Evolutionary conservation across 1,140 invertebrate genomes (phyloP).

Genomic region (Heliconius hermathena): DNA sequence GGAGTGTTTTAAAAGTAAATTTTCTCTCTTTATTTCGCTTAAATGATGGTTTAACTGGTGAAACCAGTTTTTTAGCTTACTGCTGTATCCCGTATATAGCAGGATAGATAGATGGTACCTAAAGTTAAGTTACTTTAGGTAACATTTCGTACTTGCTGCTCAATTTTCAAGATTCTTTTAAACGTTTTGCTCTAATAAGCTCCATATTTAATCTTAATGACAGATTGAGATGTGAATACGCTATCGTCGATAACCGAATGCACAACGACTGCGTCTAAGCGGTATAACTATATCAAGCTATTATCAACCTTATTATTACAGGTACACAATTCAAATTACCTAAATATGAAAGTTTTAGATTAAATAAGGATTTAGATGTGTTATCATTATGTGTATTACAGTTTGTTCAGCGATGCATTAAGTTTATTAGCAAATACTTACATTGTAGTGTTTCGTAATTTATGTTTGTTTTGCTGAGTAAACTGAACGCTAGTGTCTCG

Average conservation of each 20-base stretch:
- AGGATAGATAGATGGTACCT: neutral
- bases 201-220: no score
- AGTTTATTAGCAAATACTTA: neutral
- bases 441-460: neutral
- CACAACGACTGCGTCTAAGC: no score
- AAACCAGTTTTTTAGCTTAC: neutral
- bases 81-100: no score
- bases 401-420: constrained; percentile 1
- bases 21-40: neutral
- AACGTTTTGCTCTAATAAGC: no score
- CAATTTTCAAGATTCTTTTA: no score
- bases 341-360: neutral
- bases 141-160: no score
- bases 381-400: constrained; percentile 7
- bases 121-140: no score
- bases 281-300: neutral
- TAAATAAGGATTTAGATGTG: neutral
- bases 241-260: no score
- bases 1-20: neutral
- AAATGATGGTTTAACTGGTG: no score
- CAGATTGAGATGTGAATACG: no score
- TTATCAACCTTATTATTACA: neutral
- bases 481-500: neutral
- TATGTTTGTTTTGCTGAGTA: neutral
- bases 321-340: neutral